A percentile compares a stretch with the other conserved stretches of the same genome.
phyloP scores from a whole-genome alignment of 53 echinoderm and acorn worm species.

The Astropecten irregularis region DNA sequence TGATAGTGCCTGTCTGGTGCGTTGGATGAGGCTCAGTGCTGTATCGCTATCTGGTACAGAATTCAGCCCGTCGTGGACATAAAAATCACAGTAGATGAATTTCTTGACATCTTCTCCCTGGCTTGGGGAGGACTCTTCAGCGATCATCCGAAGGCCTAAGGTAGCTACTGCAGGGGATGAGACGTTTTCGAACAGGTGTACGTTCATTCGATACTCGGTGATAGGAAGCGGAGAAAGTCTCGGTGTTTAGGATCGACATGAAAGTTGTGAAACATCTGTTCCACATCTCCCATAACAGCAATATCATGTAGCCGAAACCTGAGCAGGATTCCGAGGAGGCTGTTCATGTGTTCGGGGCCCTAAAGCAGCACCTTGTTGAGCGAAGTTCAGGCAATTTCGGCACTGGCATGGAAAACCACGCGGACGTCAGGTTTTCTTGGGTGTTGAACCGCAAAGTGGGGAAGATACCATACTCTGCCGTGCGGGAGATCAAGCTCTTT shows the following conservation, averaged over 20 bases:
- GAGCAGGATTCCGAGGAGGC: constrained; percentile 55
- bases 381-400: constrained; percentile 28
- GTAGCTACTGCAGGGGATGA: too few relatives aligned
- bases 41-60: background rate
- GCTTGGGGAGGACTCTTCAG: constrained; percentile 10
- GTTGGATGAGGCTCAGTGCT: background rate
- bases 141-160: constrained; percentile 62
- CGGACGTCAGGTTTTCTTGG: constrained; percentile 43
- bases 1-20: constrained; percentile 6
- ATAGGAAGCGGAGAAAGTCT: constrained; percentile 64
- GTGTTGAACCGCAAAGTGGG: constrained; percentile 57
- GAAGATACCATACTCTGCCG: constrained; percentile 51
- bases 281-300: constrained; percentile 66
- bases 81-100: constrained; percentile 54
- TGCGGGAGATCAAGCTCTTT: background rate
- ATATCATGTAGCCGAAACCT: constrained; percentile 58
- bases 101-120: background rate
- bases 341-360: constrained; percentile 70
- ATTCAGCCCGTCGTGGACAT: constrained; percentile 65
- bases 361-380: constrained; percentile 53
- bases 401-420: constrained; percentile 59
- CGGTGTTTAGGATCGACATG: too few relatives aligned
- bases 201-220: too few relatives aligned
- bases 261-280: too few relatives aligned
- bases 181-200: too few relatives aligned